Conservation (phyloP, 2,113 vertebrate genomes). For the Sceloporus tristichus region DNA sequence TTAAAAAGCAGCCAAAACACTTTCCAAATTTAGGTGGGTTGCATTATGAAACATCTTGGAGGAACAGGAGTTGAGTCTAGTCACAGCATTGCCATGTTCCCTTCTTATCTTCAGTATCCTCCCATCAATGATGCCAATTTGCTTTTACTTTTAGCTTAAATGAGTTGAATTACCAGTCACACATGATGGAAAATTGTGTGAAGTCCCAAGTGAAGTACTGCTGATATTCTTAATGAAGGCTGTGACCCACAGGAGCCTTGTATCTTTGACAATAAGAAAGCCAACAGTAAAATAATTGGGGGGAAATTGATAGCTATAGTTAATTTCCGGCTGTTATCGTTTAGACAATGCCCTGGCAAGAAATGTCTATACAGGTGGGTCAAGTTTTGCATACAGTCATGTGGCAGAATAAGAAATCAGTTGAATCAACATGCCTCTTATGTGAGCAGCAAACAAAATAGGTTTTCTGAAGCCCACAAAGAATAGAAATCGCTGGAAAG, state of each 20-base stretch:
- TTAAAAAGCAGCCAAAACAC: conserved; percentile 16
- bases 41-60: neutral
- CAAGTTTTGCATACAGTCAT: neutral
- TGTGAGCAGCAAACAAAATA: neutral
- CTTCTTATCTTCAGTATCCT: neutral
- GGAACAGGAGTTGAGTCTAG: neutral
- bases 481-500: neutral
- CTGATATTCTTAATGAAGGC: neutral
- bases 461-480: neutral
- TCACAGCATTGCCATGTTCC: too few species aligned
- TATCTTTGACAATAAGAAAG: neutral
- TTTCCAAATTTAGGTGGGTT: neutral
- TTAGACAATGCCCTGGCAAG: too few species aligned
- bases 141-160: too few species aligned
- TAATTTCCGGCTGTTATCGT: neutral
- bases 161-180: neutral
- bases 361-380: too few species aligned
- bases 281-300: neutral
- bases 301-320: neutral
- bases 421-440: too few species aligned
- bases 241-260: neutral
- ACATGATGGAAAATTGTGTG: neutral
- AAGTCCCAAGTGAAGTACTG: too few species aligned
- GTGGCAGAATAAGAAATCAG: neutral
- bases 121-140: neutral